phyloP scores from a whole-genome alignment of 2,797 vertebrate genomes.

The Champsocephalus esox region DNA sequence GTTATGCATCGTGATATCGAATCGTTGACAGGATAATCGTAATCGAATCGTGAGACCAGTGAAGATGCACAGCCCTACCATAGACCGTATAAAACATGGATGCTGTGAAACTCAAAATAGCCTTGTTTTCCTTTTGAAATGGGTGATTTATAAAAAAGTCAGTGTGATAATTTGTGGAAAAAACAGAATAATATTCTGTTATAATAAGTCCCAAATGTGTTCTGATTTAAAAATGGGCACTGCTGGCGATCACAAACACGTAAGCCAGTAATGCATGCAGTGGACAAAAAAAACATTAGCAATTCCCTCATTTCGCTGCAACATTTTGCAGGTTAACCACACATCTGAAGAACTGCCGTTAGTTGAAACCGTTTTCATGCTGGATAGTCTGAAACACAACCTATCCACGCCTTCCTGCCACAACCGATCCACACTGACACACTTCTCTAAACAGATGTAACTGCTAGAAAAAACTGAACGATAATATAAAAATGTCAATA shows the following conservation, averaged over 20 bases:
- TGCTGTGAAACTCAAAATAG: no score
- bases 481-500: neutral
- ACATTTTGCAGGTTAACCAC: conserved; percentile 20
- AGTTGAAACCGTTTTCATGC: neutral
- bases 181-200: no score
- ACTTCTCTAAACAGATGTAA: neutral
- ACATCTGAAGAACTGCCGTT: conserved; percentile 2
- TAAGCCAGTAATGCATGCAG: neutral
- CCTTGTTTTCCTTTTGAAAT: no score
- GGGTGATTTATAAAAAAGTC: no score
- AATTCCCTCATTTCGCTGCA: neutral
- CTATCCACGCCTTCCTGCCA: neutral
- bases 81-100: no score
- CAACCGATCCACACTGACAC: neutral
- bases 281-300: neutral
- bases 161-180: no score
- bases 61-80: no score
- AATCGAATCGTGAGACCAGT: no score
- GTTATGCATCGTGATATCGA: no score
- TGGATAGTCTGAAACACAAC: neutral
- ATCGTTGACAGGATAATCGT: no score
- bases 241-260: no score
- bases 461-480: neutral
- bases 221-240: neutral
- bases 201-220: neutral